Base-by-base conservation (phyloP, 2,113 vertebrate genomes). In the Alosa alosa region DNA sequence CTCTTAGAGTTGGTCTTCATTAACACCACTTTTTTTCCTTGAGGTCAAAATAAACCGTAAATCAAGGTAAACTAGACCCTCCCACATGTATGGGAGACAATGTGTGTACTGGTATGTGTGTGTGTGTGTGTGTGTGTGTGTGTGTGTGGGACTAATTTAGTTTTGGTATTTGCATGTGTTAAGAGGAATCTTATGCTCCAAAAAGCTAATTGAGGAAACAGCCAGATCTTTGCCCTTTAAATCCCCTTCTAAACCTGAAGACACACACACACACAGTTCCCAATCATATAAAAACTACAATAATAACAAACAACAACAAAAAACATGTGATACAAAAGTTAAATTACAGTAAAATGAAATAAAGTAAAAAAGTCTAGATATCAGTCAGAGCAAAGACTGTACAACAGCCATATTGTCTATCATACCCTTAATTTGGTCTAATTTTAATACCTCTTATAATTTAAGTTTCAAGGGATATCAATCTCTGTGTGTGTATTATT, bases 141-240 rank as follows among this genome's bases (percentile, higher is more conserved):
- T 72, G 64, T 11, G n/a, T 25, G n/a, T 7, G 64, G n/a, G n/a
- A n/a, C n/a, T n/a, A n/a, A n/a, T n/a, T n/a, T n/a, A n/a, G n/a
- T n/a, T n/a, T n/a, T n/a, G 22, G 31, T 31, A 31, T 31, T 31
- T 31, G 31, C 20, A 15, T 11, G 11, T 1, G 60, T n/a, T 64
- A 78, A 78, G 31, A 36, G 31, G 3, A 72, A 11, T 75, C 72
- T 75, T 75, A 36, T 72, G 25, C 64, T 72, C 25, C 64, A 72
- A 72, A 25, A 75, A 75, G 72, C 72, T 78, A 75, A 31, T 75
- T 78, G 64, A 68, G 3, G 64, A 81, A 83, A 17, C 84, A 49
- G 57, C 72, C 72, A 78, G 72, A 78, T 78, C 72, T 78, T 78
- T 78, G 75, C 81, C 84, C 84, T 84, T 52, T 57, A 86, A 84